Evolutionary conservation across 2,113 vertebrate species (phyloP), one percentile per base, ranked within the genome.

Genomic region (Scomber scombrus): DNA sequence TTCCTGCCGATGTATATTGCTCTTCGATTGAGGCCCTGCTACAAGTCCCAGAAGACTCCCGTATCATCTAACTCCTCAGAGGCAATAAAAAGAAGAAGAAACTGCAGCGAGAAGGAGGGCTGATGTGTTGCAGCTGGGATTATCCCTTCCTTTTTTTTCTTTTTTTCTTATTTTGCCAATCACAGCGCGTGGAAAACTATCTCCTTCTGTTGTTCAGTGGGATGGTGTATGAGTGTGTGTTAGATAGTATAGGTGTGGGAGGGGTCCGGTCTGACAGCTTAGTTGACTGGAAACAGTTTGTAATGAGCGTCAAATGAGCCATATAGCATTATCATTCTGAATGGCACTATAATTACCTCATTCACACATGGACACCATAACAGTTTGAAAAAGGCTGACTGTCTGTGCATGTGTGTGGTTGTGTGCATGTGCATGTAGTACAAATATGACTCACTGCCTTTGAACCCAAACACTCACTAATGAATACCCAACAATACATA

Each of bases 341-440:
- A 60, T 26, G 79, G 86, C 80, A 56, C 62, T 63, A 75, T 80
- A 84, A 91, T 90, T 86, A 92, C 90, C 78, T 92, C 84, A 93
- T 88, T 89, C 86, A 88, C 92, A 91, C 89, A 92, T 91, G 81
- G 91, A 83, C 75, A 11, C 80, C 82, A 89, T 88, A 75, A 79
- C 58, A 46, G 11, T 82, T 15, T 79, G 81, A 89, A 70, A 60
- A 50, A 83, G 67, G 34, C 75, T 1, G 71, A 71, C 70, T 51
- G 62, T 71, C 34, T 71, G 62, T 55, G 61, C 26, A n/a, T 52
- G 65, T 56, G 62, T 51, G 4, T 45, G 74, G 7, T 43, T 57
- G 58, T 52, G 76, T 18, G n/a, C 56, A 65, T 70, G 75, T 63
- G 54, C 29, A 31, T 55, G 60, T 18, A 55, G 47, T 54, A 73